phyloP scores from a whole-genome alignment of 2,888 invertebrate species.

The Endotricha flammealis region DNA sequence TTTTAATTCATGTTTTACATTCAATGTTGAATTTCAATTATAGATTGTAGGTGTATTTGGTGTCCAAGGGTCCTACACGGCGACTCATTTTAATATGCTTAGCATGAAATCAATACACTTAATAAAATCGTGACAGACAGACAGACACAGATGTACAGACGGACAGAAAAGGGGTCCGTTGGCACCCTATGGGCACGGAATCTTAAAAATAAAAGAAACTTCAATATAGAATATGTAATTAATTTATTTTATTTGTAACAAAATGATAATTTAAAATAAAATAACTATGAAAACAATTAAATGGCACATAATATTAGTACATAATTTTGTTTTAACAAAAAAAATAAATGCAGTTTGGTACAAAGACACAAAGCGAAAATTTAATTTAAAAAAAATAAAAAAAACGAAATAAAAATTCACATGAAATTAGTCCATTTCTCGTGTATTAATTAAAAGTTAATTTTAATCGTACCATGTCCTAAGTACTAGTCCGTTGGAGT shows the following conservation, averaged over 20 bases:
- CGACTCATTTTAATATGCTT: too few species aligned
- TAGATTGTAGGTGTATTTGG: too few species aligned
- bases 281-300: constrained; percentile 26
- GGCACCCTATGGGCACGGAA: too few species aligned
- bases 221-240: constrained; percentile 34
- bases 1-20: too few species aligned
- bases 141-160: too few species aligned
- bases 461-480: neutral
- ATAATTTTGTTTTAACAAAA: constrained; percentile 14
- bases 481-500: constrained; percentile 9
- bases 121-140: too few species aligned
- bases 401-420: neutral
- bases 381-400: constrained; percentile 4
- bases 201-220: constrained; percentile 20
- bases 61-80: too few species aligned
- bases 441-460: constrained; percentile 1
- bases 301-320: constrained; percentile 43
- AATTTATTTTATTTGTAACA: constrained; percentile 42
- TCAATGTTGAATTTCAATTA: too few species aligned
- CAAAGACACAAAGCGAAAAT: constrained; percentile 15
- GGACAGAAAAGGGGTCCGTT: too few species aligned
- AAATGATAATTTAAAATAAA: constrained; percentile 34
- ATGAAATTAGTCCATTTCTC: neutral
- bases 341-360: constrained; percentile 48
- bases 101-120: too few species aligned